Evolutionary conservation across 1,140 invertebrate species (phyloP).

Genomic region (Ladona fulva): DNA sequence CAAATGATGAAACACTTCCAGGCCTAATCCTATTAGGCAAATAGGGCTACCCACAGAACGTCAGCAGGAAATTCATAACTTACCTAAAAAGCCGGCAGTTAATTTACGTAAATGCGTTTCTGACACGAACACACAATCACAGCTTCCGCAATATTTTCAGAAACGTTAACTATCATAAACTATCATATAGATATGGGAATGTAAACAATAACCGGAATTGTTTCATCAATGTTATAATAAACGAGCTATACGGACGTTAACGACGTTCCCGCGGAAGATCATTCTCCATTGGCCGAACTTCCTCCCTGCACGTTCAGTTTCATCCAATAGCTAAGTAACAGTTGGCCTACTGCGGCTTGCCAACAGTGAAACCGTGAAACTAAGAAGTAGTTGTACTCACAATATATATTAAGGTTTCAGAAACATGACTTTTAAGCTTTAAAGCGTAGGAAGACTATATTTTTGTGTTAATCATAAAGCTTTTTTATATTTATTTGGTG

Average conservation of each 20-base stretch:
- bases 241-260: background rate
- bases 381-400: no score
- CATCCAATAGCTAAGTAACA: background rate
- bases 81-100: background rate
- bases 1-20: background rate
- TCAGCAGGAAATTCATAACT: slow-evolving; percentile 5
- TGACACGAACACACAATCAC: background rate
- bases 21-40: background rate
- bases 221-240: background rate
- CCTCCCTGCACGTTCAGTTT: background rate
- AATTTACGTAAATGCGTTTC: background rate
- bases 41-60: background rate
- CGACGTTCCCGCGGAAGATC: background rate
- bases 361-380: background rate
- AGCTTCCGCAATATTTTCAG: background rate
- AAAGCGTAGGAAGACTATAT: no score
- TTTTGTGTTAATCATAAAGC: no score
- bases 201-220: background rate
- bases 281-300: background rate
- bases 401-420: no score
- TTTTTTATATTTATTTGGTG: no score
- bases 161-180: background rate
- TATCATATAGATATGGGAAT: background rate
- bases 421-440: no score
- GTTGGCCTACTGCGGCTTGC: background rate